These are phyloP conservation scores for Bostrychus sinensis DNA, from an alignment of 2,113 vertebrate species.

Conservation along the genomic window DNA sequence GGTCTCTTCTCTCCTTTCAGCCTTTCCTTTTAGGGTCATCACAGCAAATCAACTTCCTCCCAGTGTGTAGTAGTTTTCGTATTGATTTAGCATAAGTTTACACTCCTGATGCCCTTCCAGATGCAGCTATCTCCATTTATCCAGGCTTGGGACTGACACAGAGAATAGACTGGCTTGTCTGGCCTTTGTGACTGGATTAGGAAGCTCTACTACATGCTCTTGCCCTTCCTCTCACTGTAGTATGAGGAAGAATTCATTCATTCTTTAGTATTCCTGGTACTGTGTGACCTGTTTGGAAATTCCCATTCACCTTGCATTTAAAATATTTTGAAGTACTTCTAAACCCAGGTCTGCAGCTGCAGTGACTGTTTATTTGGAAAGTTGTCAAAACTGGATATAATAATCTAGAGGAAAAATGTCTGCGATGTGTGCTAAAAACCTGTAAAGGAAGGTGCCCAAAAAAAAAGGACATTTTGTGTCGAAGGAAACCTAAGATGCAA, in stretches of 20 bases:
- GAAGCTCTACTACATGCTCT: background rate
- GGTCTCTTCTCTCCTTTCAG: too few relatives aligned
- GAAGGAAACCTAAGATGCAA: background rate
- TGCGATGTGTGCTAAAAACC: conserved; percentile 3
- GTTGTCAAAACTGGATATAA: background rate
- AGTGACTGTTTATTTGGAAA: conserved; percentile 17
- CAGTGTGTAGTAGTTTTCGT: too few relatives aligned
- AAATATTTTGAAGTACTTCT: background rate
- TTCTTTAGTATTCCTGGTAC: background rate
- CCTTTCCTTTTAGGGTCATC: too few relatives aligned
- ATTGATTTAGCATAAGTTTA: too few relatives aligned
- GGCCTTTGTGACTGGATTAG: background rate
- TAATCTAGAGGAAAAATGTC: background rate
- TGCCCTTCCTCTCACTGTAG: background rate
- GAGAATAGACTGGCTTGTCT: background rate
- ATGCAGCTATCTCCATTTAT: background rate
- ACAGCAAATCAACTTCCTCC: too few relatives aligned
- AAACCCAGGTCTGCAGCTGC: conserved; percentile 48
- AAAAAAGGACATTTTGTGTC: background rate
- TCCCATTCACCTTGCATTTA: background rate
- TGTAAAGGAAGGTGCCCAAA: conserved; percentile 1
- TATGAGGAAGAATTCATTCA: background rate
- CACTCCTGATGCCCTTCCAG: too few relatives aligned
- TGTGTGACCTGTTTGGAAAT: background rate
- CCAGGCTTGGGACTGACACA: background rate